phyloP scores from a whole-genome alignment of 1,140 invertebrate species.

The Diabrotica undecimpunctata region DNA sequence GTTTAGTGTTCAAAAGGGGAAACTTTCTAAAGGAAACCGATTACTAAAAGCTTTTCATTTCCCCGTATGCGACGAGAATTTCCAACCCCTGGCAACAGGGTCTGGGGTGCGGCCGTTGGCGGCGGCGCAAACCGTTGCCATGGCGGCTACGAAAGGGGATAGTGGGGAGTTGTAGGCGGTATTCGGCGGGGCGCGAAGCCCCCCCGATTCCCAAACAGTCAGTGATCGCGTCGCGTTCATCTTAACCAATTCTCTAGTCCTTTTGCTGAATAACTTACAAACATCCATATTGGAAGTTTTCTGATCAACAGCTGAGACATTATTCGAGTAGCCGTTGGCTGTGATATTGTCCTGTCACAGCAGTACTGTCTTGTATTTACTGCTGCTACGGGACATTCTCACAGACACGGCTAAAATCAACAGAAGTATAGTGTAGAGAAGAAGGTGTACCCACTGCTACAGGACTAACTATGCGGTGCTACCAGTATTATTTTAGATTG shows the following conservation, averaged over 20 bases:
- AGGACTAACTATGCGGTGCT: constrained; percentile 12
- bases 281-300: constrained; percentile 35
- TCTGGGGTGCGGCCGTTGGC: constrained; percentile 31
- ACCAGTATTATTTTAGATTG: background rate
- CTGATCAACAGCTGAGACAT: constrained; percentile 4
- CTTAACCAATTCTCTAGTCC: constrained; percentile 6
- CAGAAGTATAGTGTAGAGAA: constrained; percentile 8
- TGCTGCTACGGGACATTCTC: constrained; percentile 85
- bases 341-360: constrained; percentile 94
- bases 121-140: constrained; percentile 39
- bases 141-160: constrained; percentile 33
- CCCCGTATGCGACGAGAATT: too few species aligned
- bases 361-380: constrained; percentile 75
- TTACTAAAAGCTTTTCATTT: too few species aligned
- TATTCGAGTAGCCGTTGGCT: constrained; percentile 51
- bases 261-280: constrained; percentile 32
- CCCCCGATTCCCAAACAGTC: constrained; percentile 37
- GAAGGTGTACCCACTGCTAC: constrained; percentile 6
- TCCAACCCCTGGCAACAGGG: constrained; percentile 13
- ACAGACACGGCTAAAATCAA: constrained; percentile 46
- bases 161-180: constrained; percentile 22
- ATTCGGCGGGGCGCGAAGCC: constrained; percentile 35
- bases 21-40: too few species aligned
- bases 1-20: too few species aligned
- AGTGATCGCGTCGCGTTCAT: constrained; percentile 32